phyloP scores from a whole-genome alignment of 2,113 vertebrate genomes.

The Hyperoodon ampullatus region DNA sequence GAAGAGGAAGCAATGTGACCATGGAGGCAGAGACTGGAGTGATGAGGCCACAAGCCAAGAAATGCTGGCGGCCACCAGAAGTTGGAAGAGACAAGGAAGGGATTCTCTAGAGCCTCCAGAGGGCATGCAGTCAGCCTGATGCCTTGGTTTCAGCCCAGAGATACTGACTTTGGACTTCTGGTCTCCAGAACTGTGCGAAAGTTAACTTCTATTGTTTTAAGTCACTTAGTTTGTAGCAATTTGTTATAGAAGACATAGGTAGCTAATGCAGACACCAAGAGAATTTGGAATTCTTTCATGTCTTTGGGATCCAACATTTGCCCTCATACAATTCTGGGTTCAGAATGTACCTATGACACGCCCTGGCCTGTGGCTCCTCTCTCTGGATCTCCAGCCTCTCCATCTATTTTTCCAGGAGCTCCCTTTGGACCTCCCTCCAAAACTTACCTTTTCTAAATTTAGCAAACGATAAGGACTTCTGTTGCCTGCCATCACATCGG shows the following conservation, averaged over 20 bases:
- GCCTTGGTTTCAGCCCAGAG: neutral
- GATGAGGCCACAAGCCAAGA: neutral
- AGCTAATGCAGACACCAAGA: neutral
- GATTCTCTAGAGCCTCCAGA: neutral
- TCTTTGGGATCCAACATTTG: neutral
- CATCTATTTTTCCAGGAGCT: neutral
- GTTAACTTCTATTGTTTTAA: neutral
- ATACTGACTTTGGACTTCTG: neutral
- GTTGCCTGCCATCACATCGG: neutral
- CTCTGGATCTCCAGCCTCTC: neutral
- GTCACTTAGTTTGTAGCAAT: neutral
- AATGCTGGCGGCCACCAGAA: neutral
- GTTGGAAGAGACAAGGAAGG: neutral
- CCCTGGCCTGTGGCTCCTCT: neutral
- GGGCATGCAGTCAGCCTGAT: fast-evolving
- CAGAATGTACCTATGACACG: fast-evolving
- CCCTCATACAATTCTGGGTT: neutral
- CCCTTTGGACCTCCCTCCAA: neutral
- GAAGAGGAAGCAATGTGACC: neutral
- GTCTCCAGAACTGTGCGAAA: neutral
- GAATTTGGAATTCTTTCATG: neutral
- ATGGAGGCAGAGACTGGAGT: neutral
- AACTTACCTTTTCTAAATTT: neutral
- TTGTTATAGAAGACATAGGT: neutral
- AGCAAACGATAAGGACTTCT: neutral